Evolutionary conservation across 2,888 invertebrate species (phyloP), one percentile per base, ranked within the genome.

Genomic region (Folsomia manolachei): DNA sequence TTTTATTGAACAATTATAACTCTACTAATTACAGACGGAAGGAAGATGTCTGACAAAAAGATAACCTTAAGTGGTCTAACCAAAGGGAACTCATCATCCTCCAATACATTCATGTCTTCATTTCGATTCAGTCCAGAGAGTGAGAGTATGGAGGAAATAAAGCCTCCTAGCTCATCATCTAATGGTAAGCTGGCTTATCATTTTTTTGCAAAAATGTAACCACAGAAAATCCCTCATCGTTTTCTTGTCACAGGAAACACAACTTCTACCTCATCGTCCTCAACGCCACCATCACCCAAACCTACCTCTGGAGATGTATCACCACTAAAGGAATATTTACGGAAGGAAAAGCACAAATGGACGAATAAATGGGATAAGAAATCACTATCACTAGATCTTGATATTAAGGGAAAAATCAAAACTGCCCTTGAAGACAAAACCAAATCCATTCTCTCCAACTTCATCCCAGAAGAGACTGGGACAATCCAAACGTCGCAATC

Each of bases 251-350:
- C n/a, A n/a, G n/a, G n/a, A n/a, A n/a, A n/a, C n/a, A n/a, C n/a
- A 14, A 51, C 51, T 51, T 51, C 9, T 19, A 23, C 79, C 63
- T 53, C 71, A 39, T 62, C 73, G 18, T 56, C 73, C 11, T 75
- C 78, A 9, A 76, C 81, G 14, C 60, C 71, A 56, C 73, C 72
- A 11, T 73, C 77, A 19, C 75, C 78, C 14, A 78, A 76, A 51
- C 65, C 69, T 27, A 24, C 60, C 27, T 21, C 24, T 39, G 73
- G 79, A 27, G 82, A 82, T 66, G 78, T 80, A 7, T 82, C 81
- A 18, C 82, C 82, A 21, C 74, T 82, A 73, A 81, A 82, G 73
- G 81, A 82, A 71, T 78, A 81, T 73, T 68, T 76, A 4, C 70
- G 78, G 1, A 81, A 81, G 27, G 66, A 51, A 51, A 66, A 66